A percentile compares a stretch with the other conserved stretches of the same genome.
These are phyloP conservation scores for Phylloscopus trochiloides DNA, from an alignment of 2,113 vertebrate genomes.

Conservation along the genomic window DNA sequence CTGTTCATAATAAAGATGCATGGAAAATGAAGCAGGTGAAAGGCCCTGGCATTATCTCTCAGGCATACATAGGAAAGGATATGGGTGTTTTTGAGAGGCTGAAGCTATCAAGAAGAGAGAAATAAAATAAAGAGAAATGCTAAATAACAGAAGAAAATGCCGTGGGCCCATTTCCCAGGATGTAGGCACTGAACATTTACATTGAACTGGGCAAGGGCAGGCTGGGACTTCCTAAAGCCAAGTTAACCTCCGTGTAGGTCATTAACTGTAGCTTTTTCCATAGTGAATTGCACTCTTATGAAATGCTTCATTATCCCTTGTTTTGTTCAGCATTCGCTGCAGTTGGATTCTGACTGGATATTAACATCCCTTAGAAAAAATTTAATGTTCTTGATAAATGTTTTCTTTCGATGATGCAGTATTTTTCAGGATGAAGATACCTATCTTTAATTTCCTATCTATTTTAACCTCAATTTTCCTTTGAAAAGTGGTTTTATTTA, in stretches of 20 bases:
- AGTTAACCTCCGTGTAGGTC: not conserved
- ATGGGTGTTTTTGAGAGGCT: not conserved
- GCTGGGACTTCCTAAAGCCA: not conserved
- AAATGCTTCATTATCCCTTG: not conserved
- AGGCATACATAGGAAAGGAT: accelerated
- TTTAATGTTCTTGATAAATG: not conserved
- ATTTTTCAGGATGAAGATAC: not conserved
- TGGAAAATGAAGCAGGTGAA: not conserved
- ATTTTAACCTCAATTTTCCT: not conserved
- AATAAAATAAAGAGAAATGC: not conserved
- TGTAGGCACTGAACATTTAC: not conserved
- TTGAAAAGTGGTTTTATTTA: not conserved
- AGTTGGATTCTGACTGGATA: not conserved
- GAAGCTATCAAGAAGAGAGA: not conserved
- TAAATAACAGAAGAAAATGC: not conserved
- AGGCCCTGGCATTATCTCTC: not conserved
- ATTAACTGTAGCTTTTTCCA: not conserved
- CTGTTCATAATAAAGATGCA: accelerated
- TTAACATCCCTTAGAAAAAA: not conserved
- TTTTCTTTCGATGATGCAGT: not conserved
- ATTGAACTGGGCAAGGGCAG: not conserved
- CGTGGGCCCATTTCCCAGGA: not conserved
- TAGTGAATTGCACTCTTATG: not conserved
- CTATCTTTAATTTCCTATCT: not conserved
- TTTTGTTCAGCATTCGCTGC: not conserved